phyloP scores from a whole-genome alignment of 2,888 invertebrate genomes.

The Vanessa cardui region DNA sequence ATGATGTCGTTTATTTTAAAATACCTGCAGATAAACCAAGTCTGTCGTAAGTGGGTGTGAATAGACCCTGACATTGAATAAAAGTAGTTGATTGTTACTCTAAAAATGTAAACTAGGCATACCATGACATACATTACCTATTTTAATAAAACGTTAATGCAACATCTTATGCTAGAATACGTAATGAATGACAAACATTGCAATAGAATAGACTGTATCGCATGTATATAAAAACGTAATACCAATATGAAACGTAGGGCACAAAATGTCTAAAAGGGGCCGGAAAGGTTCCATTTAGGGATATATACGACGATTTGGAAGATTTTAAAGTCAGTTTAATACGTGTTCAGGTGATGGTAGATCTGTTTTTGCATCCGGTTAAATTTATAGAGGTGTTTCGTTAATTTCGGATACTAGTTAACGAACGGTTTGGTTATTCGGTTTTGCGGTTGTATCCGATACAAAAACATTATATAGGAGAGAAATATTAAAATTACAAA shows the following conservation, averaged over 20 bases:
- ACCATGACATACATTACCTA: neutral
- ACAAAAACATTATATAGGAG: neutral
- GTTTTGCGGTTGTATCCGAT: neutral
- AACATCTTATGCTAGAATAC: neutral
- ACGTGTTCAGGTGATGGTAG: slow-evolving; percentile 25
- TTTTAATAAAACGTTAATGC: neutral
- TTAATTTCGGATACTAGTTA: slow-evolving; percentile 11
- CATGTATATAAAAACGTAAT: neutral
- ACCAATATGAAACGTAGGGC: neutral
- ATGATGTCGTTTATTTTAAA: slow-evolving; percentile 31
- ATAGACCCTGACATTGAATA: slow-evolving; percentile 17
- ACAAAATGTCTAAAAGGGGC: slow-evolving; percentile 22
- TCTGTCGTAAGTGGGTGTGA: slow-evolving; percentile 28
- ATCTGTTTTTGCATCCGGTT: slow-evolving; percentile 20
- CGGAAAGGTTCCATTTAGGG: slow-evolving; percentile 29
- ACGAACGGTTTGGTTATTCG: neutral
- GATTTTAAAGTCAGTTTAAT: slow-evolving; percentile 34
- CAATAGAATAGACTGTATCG: neutral
- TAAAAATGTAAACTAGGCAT: neutral
- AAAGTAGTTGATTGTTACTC: slow-evolving; percentile 1
- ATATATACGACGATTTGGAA: slow-evolving; percentile 7
- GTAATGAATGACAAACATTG: neutral
- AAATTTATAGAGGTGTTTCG: slow-evolving; percentile 19
- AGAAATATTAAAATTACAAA: neutral
- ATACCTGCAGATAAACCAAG: no score